Evolutionary conservation across 2,113 vertebrate genomes (phyloP).

Genomic region (Camelus bactrianus): DNA sequence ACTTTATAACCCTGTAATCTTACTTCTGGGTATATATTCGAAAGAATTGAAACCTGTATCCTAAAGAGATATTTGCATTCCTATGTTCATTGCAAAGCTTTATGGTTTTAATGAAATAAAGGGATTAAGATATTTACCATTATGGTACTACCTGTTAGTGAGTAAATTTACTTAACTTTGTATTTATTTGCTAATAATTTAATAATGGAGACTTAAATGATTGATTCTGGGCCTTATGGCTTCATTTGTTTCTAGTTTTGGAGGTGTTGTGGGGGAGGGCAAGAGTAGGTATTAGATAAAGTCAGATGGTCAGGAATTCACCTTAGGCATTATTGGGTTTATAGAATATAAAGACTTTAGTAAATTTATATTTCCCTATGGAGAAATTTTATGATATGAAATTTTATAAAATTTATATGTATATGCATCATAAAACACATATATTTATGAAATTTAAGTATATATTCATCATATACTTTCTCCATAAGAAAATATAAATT

Average conservation of each 20-base stretch:
- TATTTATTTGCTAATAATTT: neutral
- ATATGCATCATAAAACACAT: neutral
- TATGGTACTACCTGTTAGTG: neutral
- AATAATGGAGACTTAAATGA: neutral
- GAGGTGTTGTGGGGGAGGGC: rapidly evolving
- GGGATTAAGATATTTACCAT: neutral
- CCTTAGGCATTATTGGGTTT: neutral
- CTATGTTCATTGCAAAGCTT: neutral
- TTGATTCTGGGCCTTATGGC: neutral
- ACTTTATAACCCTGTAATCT: neutral
- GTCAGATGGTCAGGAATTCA: neutral
- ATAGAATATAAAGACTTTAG: neutral
- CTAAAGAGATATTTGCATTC: neutral
- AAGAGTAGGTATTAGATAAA: neutral
- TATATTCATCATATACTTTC: neutral
- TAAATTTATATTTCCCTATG: neutral
- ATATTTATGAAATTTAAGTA: neutral
- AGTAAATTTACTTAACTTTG: neutral
- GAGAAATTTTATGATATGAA: neutral
- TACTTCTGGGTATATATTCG: neutral
- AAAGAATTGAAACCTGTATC: neutral
- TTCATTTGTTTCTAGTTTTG: neutral
- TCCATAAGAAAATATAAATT: neutral
- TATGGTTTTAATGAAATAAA: neutral
- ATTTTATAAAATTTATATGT: neutral